Conservation (phyloP, 92 coral and sea anemone species). For the Virgularia gustaviana region DNA sequence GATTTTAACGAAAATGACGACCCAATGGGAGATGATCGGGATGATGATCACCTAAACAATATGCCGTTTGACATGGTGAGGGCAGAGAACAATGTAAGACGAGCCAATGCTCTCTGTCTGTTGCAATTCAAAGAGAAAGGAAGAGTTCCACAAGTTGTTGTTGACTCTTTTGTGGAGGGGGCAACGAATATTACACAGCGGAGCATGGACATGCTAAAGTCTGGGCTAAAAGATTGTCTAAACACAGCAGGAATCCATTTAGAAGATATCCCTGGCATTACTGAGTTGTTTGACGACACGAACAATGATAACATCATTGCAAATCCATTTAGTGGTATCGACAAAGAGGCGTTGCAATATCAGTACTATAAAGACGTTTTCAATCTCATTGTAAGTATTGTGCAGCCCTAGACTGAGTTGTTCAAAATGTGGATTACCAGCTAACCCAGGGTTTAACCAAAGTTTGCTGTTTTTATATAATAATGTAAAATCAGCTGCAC, state of each 20-base stretch:
- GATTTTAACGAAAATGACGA: neutral
- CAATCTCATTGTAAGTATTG: slow-evolving; percentile 30
- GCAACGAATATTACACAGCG: slow-evolving; percentile 38
- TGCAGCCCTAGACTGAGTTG: too few relatives aligned
- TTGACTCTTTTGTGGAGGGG: slow-evolving; percentile 46
- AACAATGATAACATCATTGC: slow-evolving; percentile 5
- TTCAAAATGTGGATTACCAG: too few relatives aligned
- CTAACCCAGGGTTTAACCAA: too few relatives aligned
- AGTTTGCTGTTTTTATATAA: too few relatives aligned
- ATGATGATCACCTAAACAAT: neutral
- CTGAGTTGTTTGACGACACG: slow-evolving; percentile 24
- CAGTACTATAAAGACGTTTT: slow-evolving; percentile 37
- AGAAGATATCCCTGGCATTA: slow-evolving; percentile 22
- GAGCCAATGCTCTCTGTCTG: slow-evolving; percentile 49
- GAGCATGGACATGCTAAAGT: slow-evolving; percentile 41
- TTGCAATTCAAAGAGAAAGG: slow-evolving; percentile 59
- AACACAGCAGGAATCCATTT: slow-evolving; percentile 48
- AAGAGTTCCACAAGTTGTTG: slow-evolving; percentile 58
- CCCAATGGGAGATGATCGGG: neutral
- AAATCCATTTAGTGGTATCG: slow-evolving; percentile 30
- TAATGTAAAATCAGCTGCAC: too few relatives aligned
- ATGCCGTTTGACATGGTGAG: slow-evolving; percentile 24
- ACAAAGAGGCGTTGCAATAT: slow-evolving; percentile 34
- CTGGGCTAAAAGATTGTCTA: slow-evolving; percentile 36
- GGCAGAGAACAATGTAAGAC: slow-evolving; percentile 10